Conservation (phyloP, 2,888 invertebrate species). For the Leptinotarsa haldemani region DNA sequence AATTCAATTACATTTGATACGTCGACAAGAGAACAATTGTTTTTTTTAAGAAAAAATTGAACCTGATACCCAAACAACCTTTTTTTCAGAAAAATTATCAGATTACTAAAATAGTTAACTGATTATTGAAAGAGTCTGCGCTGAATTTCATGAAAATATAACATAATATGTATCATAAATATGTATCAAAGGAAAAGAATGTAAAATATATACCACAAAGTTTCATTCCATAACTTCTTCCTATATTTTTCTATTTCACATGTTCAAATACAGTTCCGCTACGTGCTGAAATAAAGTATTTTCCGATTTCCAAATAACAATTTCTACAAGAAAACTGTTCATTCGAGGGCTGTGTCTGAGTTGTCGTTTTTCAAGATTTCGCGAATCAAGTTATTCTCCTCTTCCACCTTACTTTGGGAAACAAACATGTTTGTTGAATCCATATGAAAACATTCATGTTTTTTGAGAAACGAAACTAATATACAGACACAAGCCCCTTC, state of each 20-base stretch:
- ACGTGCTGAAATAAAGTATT: not conserved
- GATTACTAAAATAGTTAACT: too few relatives aligned
- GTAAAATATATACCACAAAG: too few relatives aligned
- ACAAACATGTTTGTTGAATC: slow-evolving; percentile 22
- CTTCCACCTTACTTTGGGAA: not conserved
- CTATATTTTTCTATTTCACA: not conserved
- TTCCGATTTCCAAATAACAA: not conserved
- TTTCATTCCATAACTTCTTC: not conserved
- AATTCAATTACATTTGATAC: too few relatives aligned
- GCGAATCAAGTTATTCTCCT: slow-evolving; percentile 7
- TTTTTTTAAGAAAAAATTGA: too few relatives aligned
- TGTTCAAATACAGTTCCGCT: not conserved
- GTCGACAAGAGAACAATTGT: too few relatives aligned
- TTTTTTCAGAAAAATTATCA: too few relatives aligned
- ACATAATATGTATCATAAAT: too few relatives aligned
- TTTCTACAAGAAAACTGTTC: not conserved
- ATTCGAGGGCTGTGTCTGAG: not conserved
- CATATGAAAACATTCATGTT: slow-evolving; percentile 9
- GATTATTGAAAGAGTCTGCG: too few relatives aligned
- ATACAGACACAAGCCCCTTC: not conserved
- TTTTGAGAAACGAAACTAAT: slow-evolving; percentile 21
- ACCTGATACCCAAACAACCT: too few relatives aligned
- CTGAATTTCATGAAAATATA: too few relatives aligned
- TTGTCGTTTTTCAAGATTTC: not conserved
- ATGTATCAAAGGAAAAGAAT: too few relatives aligned